Base-by-base conservation (phyloP, 1,140 invertebrate species). In the Trinorchestia longiramus region DNA sequence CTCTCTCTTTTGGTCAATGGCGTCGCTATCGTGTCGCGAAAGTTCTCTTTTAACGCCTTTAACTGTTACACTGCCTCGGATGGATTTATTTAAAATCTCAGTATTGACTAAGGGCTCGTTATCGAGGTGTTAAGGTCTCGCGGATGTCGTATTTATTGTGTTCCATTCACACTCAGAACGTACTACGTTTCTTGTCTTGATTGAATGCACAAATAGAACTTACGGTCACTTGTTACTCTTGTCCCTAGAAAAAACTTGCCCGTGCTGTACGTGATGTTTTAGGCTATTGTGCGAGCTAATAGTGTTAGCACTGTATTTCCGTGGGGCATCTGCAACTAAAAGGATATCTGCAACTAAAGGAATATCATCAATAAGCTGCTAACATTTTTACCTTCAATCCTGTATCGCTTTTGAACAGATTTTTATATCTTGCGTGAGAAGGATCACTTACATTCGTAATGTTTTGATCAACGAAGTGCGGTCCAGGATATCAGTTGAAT, bases 1-100 rank as follows among this genome's bases (percentile, higher is more conserved):
- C 88, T 90, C 88, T 90, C 88, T 90, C 88, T 90, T 41, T 43
- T 90, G 88, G 88, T 90, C 88, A 36, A 77, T 36, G 62, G 62
- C 62, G 88, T 90, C 88, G 43, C n/a, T 28, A 43, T 90, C 88
- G 62, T 90, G 88, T 42, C 41, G 88, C 43, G 88, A 90, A 90
- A 90, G 88, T 90, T 43, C 62, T 77, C 62, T 77, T 90, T 90
- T 90, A 90, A 42, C 88, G 88, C 41, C 41, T 4, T 77, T 77
- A 77, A 77, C 62, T 77, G 62, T 77, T 77, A 36, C 62, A 77
- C 11, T 19, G 62, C 62, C 62, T 77, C 62, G 8, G 62, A 11
- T 36, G 36, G 62, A 36, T 77, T 77, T 77, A 77, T 77, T 77
- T 77, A 77, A 77, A 77, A 77, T 77, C 62, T 77, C 62, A 36